Evolutionary conservation across 2,797 vertebrate species (phyloP), one percentile per base, ranked within the genome.

Genomic region (Manis javanica): DNA sequence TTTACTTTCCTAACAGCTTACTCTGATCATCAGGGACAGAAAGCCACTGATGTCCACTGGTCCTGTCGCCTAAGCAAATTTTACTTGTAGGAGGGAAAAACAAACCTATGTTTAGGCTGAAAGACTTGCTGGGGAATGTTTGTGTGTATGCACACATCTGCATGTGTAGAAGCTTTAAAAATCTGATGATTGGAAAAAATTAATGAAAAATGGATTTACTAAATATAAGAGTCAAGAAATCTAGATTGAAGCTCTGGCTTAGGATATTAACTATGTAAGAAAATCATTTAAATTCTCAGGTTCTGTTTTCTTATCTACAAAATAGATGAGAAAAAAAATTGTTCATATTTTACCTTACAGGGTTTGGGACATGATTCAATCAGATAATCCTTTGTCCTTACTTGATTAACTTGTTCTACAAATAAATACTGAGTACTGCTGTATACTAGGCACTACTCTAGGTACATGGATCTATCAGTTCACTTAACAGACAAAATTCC

Each of bases 11-110:
- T 96, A 74, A 77, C 75, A 16, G 53, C 53, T 79, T 83, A 42
- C 46, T 46, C 46, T 84, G 72, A 94, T 91, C 85, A 79, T 90
- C 69, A 53, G 71, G n/a, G 64, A 77, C 34, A 77, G 31, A 39
- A 91, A 87, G 84, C 5, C 55, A 87, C 10, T 59, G 66, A 75
- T 46, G 39, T 78, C 12, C 3, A 49, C 53, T 61, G 87, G 31
- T 77, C 74, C 61, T 92, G 55, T 96, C 63, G 95, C 23, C 59
- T 94, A 88, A 78, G 83, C 59, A 85, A 78, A 86, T 64, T 75
- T 13, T 66, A 63, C 18, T 77, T 29, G 6, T 59, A 72, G 49
- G 55, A 63, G 19, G 39, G 29, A 63, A 51, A 79, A 63, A n/a
- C 53, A 42, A 85, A 64, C 15, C 19, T 79, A 1, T 37, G 3